Base-by-base conservation (phyloP, 2,113 vertebrate genomes). In the Stercorarius parasiticus region DNA sequence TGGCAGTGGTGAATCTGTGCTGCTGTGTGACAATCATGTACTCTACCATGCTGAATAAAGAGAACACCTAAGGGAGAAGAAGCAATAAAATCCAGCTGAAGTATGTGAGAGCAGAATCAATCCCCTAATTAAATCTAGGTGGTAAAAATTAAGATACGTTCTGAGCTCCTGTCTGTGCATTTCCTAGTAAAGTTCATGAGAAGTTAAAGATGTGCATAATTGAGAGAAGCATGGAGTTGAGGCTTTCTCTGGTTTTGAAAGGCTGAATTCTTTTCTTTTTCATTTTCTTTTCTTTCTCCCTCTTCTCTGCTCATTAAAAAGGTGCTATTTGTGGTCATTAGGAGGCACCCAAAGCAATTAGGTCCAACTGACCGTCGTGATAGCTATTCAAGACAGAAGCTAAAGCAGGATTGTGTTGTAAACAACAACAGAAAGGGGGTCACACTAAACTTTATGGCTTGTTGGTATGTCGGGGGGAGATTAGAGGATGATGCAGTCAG, bases 331-430 rank as follows among this genome's bases (percentile, higher is more conserved):
- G 86, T 93, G 96, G 97, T 98, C 98, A 98, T 98, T 98, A 98
- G 97, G 97, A 90, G 95, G 98, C 97, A 98, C 98, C 98, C 98
- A 97, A 97, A 82, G 95, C 98, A 98, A 97, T 99, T 98, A 98
- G 97, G 94, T 94, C 97, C 97, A 94, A 98, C 97, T 97, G 96
- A 98, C 97, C 98, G 96, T 96, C 97, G 85, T 98, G 98, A 98
- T 98, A 90, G 98, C 98, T 98, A 98, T 98, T 98, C 97, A 98
- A 98, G 98, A 98, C 98, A 98, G 98, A 98, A 98, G 98, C 98
- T 96, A 94, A 94, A 95, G 96, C 97, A 95, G 88, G 95, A 96
- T 97, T 97, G 96, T 87, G 70, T 98, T 97, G 97, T 97, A 97
- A 98, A 98, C 96, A 97, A 90, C 92, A 96, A 77, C 95, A 96